Evolutionary conservation across 2,113 vertebrate genomes (phyloP), one percentile per base, ranked within the genome.

Genomic region (Apodemus speciosus): DNA sequence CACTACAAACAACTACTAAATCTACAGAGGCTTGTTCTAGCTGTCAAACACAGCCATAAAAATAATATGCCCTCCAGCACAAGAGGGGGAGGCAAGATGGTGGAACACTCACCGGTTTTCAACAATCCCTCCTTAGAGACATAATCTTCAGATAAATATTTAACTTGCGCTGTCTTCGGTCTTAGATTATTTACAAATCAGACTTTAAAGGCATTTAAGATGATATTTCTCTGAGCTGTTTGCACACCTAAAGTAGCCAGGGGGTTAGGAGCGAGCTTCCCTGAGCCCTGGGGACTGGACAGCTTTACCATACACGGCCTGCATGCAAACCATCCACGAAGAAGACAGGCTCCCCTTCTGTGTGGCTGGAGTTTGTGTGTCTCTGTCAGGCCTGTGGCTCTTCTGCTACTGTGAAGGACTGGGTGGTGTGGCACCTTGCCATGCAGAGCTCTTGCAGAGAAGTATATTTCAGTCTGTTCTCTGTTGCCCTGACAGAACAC

Each of bases 1-100:
- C 96, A 95, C 96, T 96, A 91, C 96, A 97, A 97, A 96, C 96
- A 97, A 96, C 95, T 94, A 62, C 95, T 97, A 96, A 97, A 95
- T 97, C 96, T 95, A 96, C 95, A 75, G 91, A 97, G 96, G 90
- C 91, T 97, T 96, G 94, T 97, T 96, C 96, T 88, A 87, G 91
- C 95, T 97, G 96, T 97, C 96, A 97, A 96, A 96, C 93, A 95
- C 91, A 80, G 87, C 94, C 21, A 1, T 97, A 95, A 97, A 97
- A 97, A 97, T 95, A 96, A 97, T 76, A 96, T 96, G 95, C 96
- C 96, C 96, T 97, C 94, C 43, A 89, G 97, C 95, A 86, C 66
- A 90, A 81, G 96, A 90, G 92, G 87, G 85, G 90, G 76, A 21
- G 69, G 72, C 0, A 20, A 69, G 96, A 95, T 69, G 93, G 95